Evolutionary conservation across 2,113 vertebrate species (phyloP), one percentile per base, ranked within the genome.

Genomic region (Melanotaenia duboulayi): DNA sequence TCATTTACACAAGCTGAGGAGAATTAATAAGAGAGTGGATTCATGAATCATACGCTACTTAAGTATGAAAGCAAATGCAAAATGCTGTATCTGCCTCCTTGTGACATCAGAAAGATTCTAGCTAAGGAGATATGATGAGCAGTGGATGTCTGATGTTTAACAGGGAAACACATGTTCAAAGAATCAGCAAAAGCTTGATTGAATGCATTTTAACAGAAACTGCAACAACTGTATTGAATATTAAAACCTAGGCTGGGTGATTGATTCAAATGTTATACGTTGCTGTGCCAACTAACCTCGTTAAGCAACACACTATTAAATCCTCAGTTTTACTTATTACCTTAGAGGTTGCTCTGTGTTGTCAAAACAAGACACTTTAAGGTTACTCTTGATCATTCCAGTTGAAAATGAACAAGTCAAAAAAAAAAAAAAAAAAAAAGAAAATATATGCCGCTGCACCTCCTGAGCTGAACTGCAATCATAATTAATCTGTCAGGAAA

Each of bases 41-140:
- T 92, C 90, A 93, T 93, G 91, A 94, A 92, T 93, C 89, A 92
- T 77, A 78, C 32, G 65, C 90, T 91, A 79, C 78, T 92, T 92
- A 90, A 88, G 85, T 81, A 78, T 79, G 84, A 86, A 89, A 88
- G 84, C 87, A 81, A 60, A 80, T 46, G 62, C 69, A 85, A 84
- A 87, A 78, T 11, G 83, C 75, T 75, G 51, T 74, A 56, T 65
- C 75, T 71, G 70, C 73, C 69, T 72, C 44, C 67, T 63, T 37
- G 69, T 71, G 82, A 80, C 82, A 83, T 81, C 84, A 81, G 80
- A 71, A 75, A 77, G 82, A 90, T 74, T 78, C 74, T 59, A 67
- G 82, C 78, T 80, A 39, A 77, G 52, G 60, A 63, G 67, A 85
- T 51, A 54, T 44, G 63, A 84, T 1, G 56, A 54, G 69, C 70